Evolutionary conservation across 2,888 invertebrate genomes (phyloP).

Genomic region (Phasia obesa): DNA sequence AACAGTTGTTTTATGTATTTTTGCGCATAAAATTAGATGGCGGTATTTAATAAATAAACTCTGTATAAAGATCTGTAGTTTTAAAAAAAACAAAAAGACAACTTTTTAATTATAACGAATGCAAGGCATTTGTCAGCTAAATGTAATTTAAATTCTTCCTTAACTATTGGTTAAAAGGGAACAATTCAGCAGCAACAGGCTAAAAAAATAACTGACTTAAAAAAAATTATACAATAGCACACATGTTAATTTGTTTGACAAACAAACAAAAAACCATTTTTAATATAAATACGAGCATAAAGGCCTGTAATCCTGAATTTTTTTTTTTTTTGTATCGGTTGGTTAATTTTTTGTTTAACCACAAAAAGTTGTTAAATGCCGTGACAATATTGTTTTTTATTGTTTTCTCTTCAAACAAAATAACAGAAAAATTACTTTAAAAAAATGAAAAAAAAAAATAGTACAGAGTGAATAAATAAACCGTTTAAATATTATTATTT

Average conservation of each 20-base stretch:
- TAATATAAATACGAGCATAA: constrained; percentile 6
- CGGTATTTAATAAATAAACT: constrained; percentile 38
- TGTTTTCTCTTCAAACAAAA: constrained; percentile 5
- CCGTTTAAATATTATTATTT: constrained; percentile 64
- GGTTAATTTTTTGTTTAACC: constrained; percentile 59
- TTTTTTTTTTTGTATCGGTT: constrained; percentile 40
- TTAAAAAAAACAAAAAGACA: constrained; percentile 24
- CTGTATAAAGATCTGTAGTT: not conserved
- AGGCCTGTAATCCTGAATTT: constrained; percentile 26
- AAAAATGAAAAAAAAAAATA: constrained; percentile 34
- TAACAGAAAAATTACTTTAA: constrained; percentile 32
- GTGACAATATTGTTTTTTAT: constrained; percentile 62
- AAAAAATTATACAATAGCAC: not conserved
- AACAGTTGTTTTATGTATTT: constrained; percentile 52
- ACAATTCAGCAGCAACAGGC: constrained; percentile 33
- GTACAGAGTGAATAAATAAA: not conserved
- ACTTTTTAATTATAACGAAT: constrained; percentile 37
- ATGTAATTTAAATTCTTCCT: too few species aligned
- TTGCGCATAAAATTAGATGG: constrained; percentile 26
- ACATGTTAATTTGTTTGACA: not conserved
- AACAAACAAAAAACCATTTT: constrained; percentile 13
- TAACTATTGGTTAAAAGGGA: not conserved
- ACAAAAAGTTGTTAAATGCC: constrained; percentile 63
- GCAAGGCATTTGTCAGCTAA: constrained; percentile 51
- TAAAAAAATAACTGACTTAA: constrained; percentile 7